Conservation (phyloP, 2,797 vertebrate genomes). For the Cryptoblepharus egeriae region DNA sequence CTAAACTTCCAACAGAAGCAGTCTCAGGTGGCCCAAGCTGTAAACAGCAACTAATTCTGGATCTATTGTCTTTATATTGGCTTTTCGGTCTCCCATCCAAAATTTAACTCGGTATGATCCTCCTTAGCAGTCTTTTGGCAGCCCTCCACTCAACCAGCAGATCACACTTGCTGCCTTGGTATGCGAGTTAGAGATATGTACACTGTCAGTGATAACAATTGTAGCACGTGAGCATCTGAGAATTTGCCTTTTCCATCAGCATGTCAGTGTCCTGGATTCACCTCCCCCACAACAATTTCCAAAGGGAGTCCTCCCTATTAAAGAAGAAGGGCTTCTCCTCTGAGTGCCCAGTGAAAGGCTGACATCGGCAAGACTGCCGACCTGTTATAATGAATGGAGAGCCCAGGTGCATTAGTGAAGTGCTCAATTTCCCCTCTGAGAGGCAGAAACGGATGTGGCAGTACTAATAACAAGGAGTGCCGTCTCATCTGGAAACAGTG, state of each 20-base stretch:
- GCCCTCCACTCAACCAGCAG: too few relatives aligned
- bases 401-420: constrained; percentile 12
- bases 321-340: background rate
- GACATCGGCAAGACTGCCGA: background rate
- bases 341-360: background rate
- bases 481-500: background rate
- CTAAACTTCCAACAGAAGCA: too few relatives aligned
- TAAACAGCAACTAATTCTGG: too few relatives aligned
- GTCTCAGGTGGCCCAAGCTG: too few relatives aligned
- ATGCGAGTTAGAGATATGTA: background rate
- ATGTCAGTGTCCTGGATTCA: too few relatives aligned
- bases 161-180: too few relatives aligned
- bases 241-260: background rate
- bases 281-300: background rate
- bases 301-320: background rate
- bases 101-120: too few relatives aligned
- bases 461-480: background rate
- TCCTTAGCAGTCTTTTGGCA: too few relatives aligned
- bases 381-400: constrained; percentile 4
- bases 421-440: constrained; percentile 15
- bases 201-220: background rate
- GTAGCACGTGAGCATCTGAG: background rate
- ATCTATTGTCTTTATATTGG: too few relatives aligned
- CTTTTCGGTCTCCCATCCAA: too few relatives aligned
- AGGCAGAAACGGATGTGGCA: background rate